Evolutionary conservation across 1,140 invertebrate species (phyloP).

Genomic region (Eurosta solidaginis): DNA sequence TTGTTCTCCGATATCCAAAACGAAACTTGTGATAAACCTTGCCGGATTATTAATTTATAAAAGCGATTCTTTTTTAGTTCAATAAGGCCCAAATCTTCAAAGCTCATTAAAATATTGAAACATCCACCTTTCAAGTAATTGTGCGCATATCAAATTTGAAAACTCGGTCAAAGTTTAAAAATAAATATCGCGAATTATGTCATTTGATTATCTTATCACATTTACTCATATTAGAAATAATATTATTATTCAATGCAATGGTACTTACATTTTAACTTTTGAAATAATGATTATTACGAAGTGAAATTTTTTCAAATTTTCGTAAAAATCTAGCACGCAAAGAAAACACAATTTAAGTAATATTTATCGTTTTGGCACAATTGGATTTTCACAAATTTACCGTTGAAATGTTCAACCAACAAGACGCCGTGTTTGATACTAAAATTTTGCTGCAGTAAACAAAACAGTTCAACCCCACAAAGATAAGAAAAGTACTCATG

Average conservation of each 20-base stretch:
- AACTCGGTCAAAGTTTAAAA: too few species aligned
- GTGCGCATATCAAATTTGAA: too few species aligned
- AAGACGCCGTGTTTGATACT: conserved; percentile 49
- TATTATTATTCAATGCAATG: neutral
- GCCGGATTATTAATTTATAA: too few species aligned
- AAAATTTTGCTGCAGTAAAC: conserved; percentile 51
- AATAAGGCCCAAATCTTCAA: too few species aligned
- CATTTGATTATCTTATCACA: too few species aligned
- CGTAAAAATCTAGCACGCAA: neutral
- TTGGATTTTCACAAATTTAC: neutral
- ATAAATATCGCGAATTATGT: too few species aligned
- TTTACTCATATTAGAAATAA: neutral
- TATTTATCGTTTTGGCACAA: neutral
- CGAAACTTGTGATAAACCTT: too few species aligned
- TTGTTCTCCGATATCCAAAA: too few species aligned
- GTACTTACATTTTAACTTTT: neutral
- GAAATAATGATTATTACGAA: neutral
- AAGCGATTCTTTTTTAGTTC: too few species aligned
- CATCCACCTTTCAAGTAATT: too few species aligned
- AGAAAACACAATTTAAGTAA: neutral
- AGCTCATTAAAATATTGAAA: too few species aligned
- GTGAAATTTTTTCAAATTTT: neutral
- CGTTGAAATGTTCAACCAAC: conserved; percentile 33
- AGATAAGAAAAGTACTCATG: neutral
- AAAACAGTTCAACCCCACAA: conserved; percentile 56